Conservation (phyloP, 2,797 vertebrate species). For the Phrynocephalus forsythii region DNA sequence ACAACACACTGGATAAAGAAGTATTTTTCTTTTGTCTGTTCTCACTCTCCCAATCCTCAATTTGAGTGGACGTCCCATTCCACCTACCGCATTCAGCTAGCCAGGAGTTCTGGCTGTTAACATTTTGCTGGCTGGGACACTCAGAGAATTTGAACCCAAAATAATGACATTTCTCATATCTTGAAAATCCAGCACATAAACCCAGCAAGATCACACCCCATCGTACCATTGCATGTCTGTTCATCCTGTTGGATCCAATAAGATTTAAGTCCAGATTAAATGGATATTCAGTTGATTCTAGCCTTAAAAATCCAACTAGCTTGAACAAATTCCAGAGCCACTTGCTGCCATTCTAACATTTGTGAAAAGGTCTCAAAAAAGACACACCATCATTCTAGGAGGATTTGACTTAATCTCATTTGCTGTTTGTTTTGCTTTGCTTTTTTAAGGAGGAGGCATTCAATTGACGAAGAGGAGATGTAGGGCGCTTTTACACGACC, state of each 20-base stretch:
- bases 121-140: not conserved
- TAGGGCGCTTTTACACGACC: too few relatives aligned
- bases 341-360: slow-evolving; percentile 33
- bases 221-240: not conserved
- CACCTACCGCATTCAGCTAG: too few relatives aligned
- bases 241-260: not conserved
- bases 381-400: slow-evolving; percentile 17
- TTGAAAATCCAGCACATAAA: not conserved
- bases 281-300: not conserved
- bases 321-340: slow-evolving; percentile 7
- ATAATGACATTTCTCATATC: not conserved
- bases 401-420: not conserved
- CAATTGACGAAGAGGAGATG: slow-evolving; percentile 3
- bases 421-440: not conserved
- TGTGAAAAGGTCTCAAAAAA: slow-evolving; percentile 53
- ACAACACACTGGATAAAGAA: too few relatives aligned
- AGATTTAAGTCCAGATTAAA: not conserved
- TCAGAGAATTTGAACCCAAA: not conserved
- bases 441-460: slow-evolving; percentile 24
- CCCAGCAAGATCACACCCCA: not conserved
- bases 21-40: too few relatives aligned
- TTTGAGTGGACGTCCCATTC: too few relatives aligned
- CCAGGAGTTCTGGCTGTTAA: too few relatives aligned
- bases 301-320: slow-evolving; percentile 35
- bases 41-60: too few relatives aligned